Evolutionary conservation across 2,113 vertebrate genomes (phyloP), one percentile per base, ranked within the genome.

Genomic region (Penelope pileata): DNA sequence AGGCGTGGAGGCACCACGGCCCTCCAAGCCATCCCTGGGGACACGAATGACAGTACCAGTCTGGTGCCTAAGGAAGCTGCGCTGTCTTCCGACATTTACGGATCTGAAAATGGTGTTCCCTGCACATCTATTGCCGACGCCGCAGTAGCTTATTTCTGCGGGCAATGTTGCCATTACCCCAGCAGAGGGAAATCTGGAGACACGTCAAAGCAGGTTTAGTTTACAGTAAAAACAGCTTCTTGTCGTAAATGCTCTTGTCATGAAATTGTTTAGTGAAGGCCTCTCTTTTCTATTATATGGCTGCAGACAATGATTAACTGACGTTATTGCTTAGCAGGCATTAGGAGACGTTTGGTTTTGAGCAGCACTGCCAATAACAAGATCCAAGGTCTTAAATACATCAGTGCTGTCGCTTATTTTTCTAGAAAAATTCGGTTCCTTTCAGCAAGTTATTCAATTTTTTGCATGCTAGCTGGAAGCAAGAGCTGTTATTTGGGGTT

Each of bases 131-230:
- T 10, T 0, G 0, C 34, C 47, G 56, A 43, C 3, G 68, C 16
- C 8, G 6, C 16, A 13, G 16, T 30, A 32, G 21, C 69, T 76
- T 56, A 7, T 53, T 94, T 86, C 72, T 86, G 32, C 21, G 6
- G 90, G 75, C 53, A 91, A n/a, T 70, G 48, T 53, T 56, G 12
- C 26, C 34, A 7, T 70, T 58, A 40, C 45, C 40, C 86, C 93
- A 93, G 86, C 63, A 96, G 96, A 93, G 88, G 94, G 91, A 95
- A 88, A 73, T 88, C 83, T 95, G 70, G 83, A 96, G 78, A 70
- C 84, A 43, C n/a, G 68, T 83, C 38, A 86, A 83, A 58, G 42
- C 48, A 92, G 36, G 26, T 29, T 16, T 54, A 74, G 30, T 64
- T 88, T 47, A 77, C 24, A 54, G 26, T 60, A 86, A 53, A 74